Evolutionary conservation across 1,140 invertebrate species (phyloP).

Genomic region (Drosophila eugracilis): DNA sequence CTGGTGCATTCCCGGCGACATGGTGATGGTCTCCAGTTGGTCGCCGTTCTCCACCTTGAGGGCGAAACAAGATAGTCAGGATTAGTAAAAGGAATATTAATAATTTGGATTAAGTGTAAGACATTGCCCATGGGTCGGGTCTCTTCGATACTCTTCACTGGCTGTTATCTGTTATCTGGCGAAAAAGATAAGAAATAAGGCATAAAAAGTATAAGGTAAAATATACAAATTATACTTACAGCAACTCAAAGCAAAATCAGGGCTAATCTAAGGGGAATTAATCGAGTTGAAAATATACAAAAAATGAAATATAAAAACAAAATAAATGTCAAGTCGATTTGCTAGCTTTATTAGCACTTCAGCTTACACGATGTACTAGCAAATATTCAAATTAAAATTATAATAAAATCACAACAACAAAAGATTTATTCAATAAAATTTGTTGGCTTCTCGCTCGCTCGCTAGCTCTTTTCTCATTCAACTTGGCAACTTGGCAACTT

Average conservation of each 20-base stretch:
- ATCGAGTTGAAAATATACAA: too few species aligned
- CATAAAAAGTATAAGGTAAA: constrained; percentile 5
- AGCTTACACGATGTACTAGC: constrained; percentile 12
- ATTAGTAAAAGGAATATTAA: too few species aligned
- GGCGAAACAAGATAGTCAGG: neutral
- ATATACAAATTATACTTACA: constrained; percentile 3
- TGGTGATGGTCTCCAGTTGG: constrained; percentile 89
- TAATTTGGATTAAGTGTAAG: too few species aligned
- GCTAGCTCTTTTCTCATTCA: constrained; percentile 4
- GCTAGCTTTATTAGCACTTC: constrained; percentile 6
- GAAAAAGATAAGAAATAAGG: constrained; percentile 7
- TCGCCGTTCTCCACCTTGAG: constrained; percentile 88
- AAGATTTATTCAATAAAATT: constrained; percentile 67
- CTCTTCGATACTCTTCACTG: neutral
- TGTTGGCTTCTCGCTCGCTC: constrained; percentile 34
- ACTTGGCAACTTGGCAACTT: too few species aligned
- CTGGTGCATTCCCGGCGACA: constrained; percentile 90
- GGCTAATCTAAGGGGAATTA: too few species aligned
- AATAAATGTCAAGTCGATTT: neutral
- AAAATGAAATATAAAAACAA: neutral
- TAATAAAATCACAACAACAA: constrained; percentile 78
- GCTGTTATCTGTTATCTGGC: neutral
- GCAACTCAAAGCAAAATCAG: neutral
- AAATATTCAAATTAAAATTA: constrained; percentile 59
- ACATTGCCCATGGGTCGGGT: too few species aligned